Evolutionary conservation across 2,113 vertebrate genomes (phyloP).

Genomic region (Lycocorax pyrrhopterus): DNA sequence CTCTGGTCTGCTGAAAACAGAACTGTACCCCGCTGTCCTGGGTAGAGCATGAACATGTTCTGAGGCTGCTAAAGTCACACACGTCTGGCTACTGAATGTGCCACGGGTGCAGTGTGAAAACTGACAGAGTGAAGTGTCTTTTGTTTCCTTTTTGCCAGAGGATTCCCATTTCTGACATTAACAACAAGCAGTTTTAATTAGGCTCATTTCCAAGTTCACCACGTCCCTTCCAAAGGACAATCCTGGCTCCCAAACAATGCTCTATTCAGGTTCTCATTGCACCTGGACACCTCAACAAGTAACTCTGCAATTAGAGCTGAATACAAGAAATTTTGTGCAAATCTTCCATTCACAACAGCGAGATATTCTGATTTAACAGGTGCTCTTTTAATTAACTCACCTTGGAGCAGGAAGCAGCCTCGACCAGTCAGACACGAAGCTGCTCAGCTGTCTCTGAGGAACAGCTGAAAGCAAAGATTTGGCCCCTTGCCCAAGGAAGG

Average conservation of each 20-base stretch:
- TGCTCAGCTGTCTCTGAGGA: constrained; percentile 15
- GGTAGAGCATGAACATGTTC: neutral
- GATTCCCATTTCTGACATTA: neutral
- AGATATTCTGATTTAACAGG: neutral
- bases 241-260: neutral
- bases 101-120: neutral
- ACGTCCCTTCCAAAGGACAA: neutral
- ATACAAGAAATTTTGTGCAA: neutral
- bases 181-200: neutral
- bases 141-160: neutral
- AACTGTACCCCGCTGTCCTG: neutral
- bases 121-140: neutral
- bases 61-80: neutral
- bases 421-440: neutral
- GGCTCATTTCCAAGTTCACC: neutral
- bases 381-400: constrained; percentile 9
- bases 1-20: neutral
- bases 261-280: neutral
- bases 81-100: neutral
- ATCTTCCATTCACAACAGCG: neutral
- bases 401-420: neutral
- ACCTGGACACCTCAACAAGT: neutral
- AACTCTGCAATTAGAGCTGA: neutral
- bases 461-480: constrained; percentile 22
- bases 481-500: neutral